Evolutionary conservation across 2,113 vertebrate genomes (phyloP).

Genomic region (Ammospiza nelsoni): DNA sequence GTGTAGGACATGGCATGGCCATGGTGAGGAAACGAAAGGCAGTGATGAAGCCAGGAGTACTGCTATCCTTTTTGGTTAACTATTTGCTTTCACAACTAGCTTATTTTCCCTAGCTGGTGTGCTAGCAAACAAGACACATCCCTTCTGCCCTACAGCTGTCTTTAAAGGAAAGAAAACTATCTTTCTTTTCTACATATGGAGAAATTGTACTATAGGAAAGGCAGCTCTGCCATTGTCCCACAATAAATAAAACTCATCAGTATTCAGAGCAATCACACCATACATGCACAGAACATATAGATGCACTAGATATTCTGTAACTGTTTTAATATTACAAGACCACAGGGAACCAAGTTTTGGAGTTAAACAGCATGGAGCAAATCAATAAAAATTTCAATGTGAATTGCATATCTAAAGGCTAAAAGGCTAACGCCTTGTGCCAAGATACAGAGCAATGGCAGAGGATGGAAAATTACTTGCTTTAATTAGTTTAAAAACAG

Average conservation of each 20-base stretch:
- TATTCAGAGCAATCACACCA: background rate
- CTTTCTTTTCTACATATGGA: background rate
- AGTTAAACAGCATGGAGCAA: background rate
- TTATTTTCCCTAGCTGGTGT: background rate
- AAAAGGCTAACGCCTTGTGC: background rate
- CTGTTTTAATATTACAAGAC: background rate
- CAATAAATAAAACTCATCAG: background rate
- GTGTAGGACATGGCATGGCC: no score
- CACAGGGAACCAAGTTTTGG: background rate
- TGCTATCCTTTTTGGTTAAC: background rate
- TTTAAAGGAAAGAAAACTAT: background rate
- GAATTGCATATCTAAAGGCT: background rate
- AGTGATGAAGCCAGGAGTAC: background rate
- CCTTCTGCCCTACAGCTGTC: rapidly evolving
- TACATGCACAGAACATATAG: background rate
- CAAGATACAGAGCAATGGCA: background rate
- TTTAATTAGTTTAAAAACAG: background rate
- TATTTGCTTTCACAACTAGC: background rate
- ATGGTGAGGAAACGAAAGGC: background rate
- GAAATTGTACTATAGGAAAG: background rate
- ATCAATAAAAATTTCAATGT: background rate
- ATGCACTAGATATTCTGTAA: background rate
- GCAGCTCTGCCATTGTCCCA: background rate
- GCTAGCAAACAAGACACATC: background rate
- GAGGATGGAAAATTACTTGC: background rate